These are phyloP conservation scores for Bradypus variegatus DNA, from an alignment of 2,797 vertebrate species.

Conservation along the genomic window DNA sequence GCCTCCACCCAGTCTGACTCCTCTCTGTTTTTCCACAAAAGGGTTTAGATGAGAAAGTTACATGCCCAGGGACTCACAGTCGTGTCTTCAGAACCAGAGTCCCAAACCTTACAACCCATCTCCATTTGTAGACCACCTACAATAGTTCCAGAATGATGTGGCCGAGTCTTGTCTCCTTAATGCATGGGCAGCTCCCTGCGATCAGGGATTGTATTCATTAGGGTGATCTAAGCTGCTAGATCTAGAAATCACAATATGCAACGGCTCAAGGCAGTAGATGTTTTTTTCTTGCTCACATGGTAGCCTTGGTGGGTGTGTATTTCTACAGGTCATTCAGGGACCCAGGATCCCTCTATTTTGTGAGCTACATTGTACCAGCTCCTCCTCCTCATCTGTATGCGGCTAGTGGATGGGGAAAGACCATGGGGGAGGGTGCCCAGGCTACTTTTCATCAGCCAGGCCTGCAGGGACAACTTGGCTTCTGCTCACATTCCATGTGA, in stretches of 20 bases:
- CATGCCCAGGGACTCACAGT: not conserved
- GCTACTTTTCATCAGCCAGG: not conserved
- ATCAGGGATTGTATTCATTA: not conserved
- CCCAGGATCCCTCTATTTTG: not conserved
- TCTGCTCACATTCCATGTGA: not conserved
- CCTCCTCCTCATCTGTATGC: not conserved
- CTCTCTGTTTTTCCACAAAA: not conserved
- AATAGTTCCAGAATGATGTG: not conserved
- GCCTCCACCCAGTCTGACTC: not conserved
- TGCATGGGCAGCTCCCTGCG: not conserved
- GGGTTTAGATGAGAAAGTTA: not conserved
- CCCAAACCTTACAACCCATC: not conserved
- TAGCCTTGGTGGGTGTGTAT: too few relatives aligned
- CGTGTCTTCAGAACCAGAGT: not conserved
- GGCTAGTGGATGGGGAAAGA: not conserved
- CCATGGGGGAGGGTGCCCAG: not conserved
- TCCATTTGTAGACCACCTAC: not conserved
- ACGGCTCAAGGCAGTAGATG: not conserved
- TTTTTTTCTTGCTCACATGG: not conserved
- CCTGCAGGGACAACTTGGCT: not conserved
- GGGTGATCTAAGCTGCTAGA: not conserved
- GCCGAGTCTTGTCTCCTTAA: not conserved
- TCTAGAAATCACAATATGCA: not conserved
- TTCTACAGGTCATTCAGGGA: not conserved
- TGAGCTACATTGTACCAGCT: not conserved